These are phyloP conservation scores for Podarcis raffonei DNA, from an alignment of 2,113 vertebrate genomes.

Conservation along the genomic window DNA sequence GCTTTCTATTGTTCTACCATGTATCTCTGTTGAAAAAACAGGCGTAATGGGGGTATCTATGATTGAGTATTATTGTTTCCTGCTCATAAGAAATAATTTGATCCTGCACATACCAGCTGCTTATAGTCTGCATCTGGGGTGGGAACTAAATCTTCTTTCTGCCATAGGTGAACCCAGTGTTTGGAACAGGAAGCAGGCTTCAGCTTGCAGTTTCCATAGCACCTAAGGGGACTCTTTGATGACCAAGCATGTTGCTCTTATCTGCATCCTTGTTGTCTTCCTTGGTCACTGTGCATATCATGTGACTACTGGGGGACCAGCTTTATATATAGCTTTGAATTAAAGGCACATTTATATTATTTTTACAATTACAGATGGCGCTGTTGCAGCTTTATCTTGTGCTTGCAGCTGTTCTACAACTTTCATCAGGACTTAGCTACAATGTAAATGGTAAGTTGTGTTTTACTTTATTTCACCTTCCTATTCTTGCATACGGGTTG, in stretches of 20 bases:
- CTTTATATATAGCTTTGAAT: not conserved
- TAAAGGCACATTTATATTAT: not conserved
- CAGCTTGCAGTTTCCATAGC: not conserved
- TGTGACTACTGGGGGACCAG: not conserved
- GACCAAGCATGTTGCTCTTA: no score
- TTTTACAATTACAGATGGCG: constrained; percentile 3
- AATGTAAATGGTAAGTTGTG: constrained; percentile 12
- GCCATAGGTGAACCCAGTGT: no score
- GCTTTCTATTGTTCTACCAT: no score
- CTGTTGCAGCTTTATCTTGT: not conserved
- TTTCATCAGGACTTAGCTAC: not conserved
- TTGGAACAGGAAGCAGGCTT: not conserved
- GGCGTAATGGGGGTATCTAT: no score
- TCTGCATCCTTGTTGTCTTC: not conserved
- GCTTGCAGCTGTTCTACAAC: not conserved
- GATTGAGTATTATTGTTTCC: no score
- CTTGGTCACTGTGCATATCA: not conserved
- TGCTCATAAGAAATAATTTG: no score
- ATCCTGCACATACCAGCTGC: no score
- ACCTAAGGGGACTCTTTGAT: no score
- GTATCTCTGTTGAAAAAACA: no score
- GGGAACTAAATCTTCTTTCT: no score
- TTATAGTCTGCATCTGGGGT: no score
- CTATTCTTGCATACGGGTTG: not conserved
- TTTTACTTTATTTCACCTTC: not conserved